Evolutionary conservation across 2,797 vertebrate species (phyloP), one percentile per base, ranked within the genome.

Genomic region (Lepus oiostolus): DNA sequence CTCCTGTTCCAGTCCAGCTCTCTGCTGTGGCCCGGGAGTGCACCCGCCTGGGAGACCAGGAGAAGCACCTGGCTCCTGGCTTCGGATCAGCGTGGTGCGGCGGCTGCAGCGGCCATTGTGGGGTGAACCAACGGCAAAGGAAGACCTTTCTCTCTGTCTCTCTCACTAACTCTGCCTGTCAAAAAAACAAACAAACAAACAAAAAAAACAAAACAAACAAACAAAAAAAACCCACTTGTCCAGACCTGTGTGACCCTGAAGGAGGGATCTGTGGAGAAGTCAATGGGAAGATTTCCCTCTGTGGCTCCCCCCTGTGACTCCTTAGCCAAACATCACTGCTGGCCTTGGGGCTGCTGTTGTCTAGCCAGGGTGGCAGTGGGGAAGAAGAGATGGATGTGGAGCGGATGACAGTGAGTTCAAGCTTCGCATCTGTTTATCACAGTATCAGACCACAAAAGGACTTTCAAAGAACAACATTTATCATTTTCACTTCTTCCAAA

Each of bases 401-500:
- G 28, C 9, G 9, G 60, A 60, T 60, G 35, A 38, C 21, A 85
- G 4, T 7, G 12, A 68, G 7, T 26, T n/a, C n/a, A 93, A 85
- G 24, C 11, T 38, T 54, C 65, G 42, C 19, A 2, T 54, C 21
- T 75, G 19, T 65, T 60, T 50, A 16, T n/a, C 16, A 62, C 63
- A 16, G 35, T 58, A 58, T 14, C 11, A 71, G 42, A 71, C 17
- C 28, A 13, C 22, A 60, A 75, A 90, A 32, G 38, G 52, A 81
- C 52, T 22, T 85, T 67, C 8, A 11, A 85, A 80, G 74, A 80
- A 50, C 0, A 22, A 67, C 10, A 8, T 50, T 60, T 24, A 11
- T 58, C 47, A 26, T 95, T 83, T 85, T 85, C 7, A 75, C 50
- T 80, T 90, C 60, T 79, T 24, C 62, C 22, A 74, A 70, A 75